phyloP scores from a whole-genome alignment of 2,888 invertebrate genomes.

The Ornithoptera alexandrae region DNA sequence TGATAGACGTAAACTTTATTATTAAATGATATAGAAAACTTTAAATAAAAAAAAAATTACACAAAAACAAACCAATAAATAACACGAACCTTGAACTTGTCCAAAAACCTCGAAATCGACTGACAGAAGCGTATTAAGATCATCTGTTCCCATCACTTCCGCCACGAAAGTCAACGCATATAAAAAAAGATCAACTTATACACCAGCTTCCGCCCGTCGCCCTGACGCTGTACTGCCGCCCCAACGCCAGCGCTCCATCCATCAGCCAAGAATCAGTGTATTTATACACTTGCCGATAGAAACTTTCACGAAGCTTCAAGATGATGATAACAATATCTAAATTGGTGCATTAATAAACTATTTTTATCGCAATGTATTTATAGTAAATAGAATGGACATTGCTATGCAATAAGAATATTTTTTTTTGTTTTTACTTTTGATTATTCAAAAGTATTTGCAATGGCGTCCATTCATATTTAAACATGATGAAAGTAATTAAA shows the following conservation, averaged over 20 bases:
- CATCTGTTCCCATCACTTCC: conserved; percentile 77
- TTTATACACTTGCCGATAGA: conserved; percentile 26
- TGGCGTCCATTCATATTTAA: background rate
- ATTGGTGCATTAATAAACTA: background rate
- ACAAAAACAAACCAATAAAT: background rate
- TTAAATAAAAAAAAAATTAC: background rate
- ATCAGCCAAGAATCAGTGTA: conserved; percentile 35
- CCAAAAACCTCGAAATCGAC: conserved; percentile 95
- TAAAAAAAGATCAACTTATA: conserved; percentile 21
- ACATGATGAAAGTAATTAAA: too few species aligned
- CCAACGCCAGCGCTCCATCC: conserved; percentile 45
- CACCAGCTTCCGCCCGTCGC: conserved; percentile 7
- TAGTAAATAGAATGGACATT: conserved; percentile 4
- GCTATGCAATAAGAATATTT: background rate
- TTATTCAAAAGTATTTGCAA: background rate
- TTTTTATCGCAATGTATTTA: background rate
- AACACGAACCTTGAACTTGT: conserved; percentile 89
- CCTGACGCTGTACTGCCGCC: conserved; percentile 43
- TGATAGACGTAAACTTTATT: too few species aligned
- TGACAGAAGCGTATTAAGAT: conserved; percentile 83
- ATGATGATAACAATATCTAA: background rate
- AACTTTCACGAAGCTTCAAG: conserved; percentile 23
- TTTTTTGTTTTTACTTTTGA: background rate
- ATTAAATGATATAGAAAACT: background rate
- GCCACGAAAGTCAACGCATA: conserved; percentile 29